Evolutionary conservation across 1,140 invertebrate species (phyloP), one percentile per base, ranked within the genome.

Genomic region (Leptinotarsa undecemlineata): DNA sequence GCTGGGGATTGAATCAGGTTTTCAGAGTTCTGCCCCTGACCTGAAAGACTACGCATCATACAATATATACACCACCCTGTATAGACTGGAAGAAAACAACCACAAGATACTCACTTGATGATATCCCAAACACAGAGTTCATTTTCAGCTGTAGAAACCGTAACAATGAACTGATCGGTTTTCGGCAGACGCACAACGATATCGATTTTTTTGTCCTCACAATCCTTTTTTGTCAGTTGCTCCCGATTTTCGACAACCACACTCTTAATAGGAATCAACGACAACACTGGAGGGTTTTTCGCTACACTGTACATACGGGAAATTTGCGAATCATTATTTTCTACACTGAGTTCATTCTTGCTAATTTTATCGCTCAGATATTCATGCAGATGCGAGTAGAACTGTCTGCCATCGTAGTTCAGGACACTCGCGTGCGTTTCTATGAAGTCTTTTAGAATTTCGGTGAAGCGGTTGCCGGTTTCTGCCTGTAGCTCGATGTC

Each of bases 111-210:
- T 86, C 85, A 92, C 88, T 85, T 89, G 62, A 88, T 85, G 8
- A 92, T 88, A 86, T 93, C 89, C 93, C 94, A 95, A 5, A 96
- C 93, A 79, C 89, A 91, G 48, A 96, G 91, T 84, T 94, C 92
- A 76, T 93, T 92, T 8, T 89, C 84, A 67, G 91, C 88, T 0
- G 92, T 92, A 2, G 91, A 91, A 17, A 95, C 86, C 6, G 92
- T 93, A 20, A 92, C 90, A 19, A 94, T 89, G 84, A 90, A 93
- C 78, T 90, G 88, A 48, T 89, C 87, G 48, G 87, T 87, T 20
- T 86, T 87, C 61, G 88, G 87, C 67, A 90, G 85, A 80, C 89
- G 83, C 17, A 88, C 86, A 3, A 92, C 85, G 80, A 89, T 82
- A 85, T 91, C 88, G 78, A 87, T 86, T 57, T 71, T 74, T 76